Percentiles rank a stretch among this genome's conserved stretches.
phyloP scores from a whole-genome alignment of 2,113 vertebrate species.

The Otocyon megalotis region DNA sequence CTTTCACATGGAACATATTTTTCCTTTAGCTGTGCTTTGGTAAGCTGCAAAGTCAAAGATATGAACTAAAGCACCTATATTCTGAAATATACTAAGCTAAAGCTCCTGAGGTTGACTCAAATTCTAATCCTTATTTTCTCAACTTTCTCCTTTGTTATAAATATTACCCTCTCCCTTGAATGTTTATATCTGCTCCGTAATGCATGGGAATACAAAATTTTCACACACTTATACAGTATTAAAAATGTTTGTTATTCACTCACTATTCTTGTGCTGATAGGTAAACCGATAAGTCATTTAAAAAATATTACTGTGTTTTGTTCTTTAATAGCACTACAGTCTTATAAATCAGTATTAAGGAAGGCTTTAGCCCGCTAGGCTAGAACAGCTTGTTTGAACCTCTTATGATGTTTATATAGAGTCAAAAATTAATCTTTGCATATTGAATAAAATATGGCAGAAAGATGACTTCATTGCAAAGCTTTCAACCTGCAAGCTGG shows the following conservation, averaged over 20 bases:
- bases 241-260: not conserved
- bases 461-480: not conserved
- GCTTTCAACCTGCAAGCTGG: not conserved
- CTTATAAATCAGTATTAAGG: not conserved
- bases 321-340: not conserved
- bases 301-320: not conserved
- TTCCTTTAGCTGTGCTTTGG: not conserved
- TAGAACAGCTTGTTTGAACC: not conserved
- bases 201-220: not conserved
- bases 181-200: not conserved
- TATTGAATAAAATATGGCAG: not conserved
- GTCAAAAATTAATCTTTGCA: not conserved
- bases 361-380: not conserved
- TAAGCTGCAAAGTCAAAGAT: not conserved
- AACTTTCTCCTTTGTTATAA: not conserved
- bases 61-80: conserved; percentile 18
- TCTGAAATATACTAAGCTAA: not conserved
- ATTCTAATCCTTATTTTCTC: not conserved
- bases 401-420: not conserved
- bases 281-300: not conserved
- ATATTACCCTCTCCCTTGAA: not conserved
- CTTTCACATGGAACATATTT: not conserved
- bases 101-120: not conserved
- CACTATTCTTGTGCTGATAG: not conserved
- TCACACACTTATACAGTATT: not conserved